phyloP scores from a whole-genome alignment of 1,140 invertebrate species.

The Mycetomoellerius zeteki region DNA sequence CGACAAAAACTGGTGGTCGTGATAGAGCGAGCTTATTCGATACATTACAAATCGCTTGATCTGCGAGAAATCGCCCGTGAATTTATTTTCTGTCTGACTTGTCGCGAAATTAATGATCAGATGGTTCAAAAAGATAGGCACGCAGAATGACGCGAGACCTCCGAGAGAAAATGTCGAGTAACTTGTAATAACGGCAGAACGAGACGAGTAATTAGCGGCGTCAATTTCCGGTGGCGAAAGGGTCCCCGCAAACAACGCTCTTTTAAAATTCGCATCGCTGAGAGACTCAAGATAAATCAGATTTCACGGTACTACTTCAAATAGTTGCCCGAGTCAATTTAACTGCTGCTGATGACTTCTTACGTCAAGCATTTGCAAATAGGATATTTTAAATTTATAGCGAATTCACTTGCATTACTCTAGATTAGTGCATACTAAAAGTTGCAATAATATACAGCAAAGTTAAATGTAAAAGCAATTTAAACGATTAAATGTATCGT shows the following conservation, averaged over 20 bases:
- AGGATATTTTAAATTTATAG: not conserved
- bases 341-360: not conserved
- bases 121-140: not conserved
- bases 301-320: conserved; percentile 33
- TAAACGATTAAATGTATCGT: no score
- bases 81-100: conserved; percentile 30
- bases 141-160: not conserved
- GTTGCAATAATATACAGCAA: no score
- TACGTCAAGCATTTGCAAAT: not conserved
- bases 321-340: not conserved
- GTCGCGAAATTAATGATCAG: conserved; percentile 25
- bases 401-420: no score
- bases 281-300: conserved; percentile 5
- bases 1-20: conserved; percentile 26
- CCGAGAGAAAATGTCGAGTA: conserved; percentile 37
- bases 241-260: not conserved
- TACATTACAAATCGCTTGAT: conserved; percentile 45
- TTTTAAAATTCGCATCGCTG: conserved; percentile 18
- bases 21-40: conserved; percentile 59
- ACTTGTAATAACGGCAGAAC: not conserved
- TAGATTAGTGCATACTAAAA: no score
- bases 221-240: conserved; percentile 42
- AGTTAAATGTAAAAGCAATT: no score
- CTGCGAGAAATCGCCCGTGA: conserved; percentile 19
- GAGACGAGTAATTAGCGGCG: conserved; percentile 44